Evolutionary conservation across 2,797 vertebrate genomes (phyloP), one percentile per base, ranked within the genome.

Genomic region (Catamblyrhynchus diadema): DNA sequence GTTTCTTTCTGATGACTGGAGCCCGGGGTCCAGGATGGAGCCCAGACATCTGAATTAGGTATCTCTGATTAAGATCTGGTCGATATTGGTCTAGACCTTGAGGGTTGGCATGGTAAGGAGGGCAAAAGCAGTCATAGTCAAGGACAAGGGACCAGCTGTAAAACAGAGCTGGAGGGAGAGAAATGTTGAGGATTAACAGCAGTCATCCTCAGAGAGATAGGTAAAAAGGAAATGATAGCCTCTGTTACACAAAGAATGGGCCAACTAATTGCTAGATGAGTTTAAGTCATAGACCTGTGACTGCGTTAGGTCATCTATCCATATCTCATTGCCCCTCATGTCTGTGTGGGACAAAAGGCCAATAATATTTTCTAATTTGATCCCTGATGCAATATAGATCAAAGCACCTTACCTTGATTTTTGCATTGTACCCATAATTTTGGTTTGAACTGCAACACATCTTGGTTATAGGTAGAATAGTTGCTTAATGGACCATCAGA

Each of bases 381-480:
- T 81, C 42, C 12, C 48, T 57, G 25, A 41, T 37, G 14, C 10
- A 67, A 41, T 65, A 65, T 53, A 95, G 42, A 47, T 83, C 75
- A 75, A 61, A 78, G 39, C 4, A 73, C 39, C 47, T 83, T 77
- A 65, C 57, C 50, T 84, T 37, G 50, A 88, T 87, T 92, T 42
- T 35, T 91, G 25, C 50, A 35, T 39, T 3, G 3, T 64, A 80
- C 33, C 50, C 65, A 48, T 69, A 91, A 92, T 64, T 92, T 89
- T 74, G 72, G 21, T 78, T 67, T 75, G 65, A 94, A 89, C 53
- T 3, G 8, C 69, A 77, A 87, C 72, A 54, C 62, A 47, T 89
- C 92, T 85, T 81, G n/a, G 86, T 92, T 93, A 72, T 35, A 91
- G 65, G 75, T 77, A 77, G 65, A 87, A 87, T 62, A 89, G 74